Conservation (phyloP, 2,113 vertebrate genomes). For the Phalacrocorax brasilianus region DNA sequence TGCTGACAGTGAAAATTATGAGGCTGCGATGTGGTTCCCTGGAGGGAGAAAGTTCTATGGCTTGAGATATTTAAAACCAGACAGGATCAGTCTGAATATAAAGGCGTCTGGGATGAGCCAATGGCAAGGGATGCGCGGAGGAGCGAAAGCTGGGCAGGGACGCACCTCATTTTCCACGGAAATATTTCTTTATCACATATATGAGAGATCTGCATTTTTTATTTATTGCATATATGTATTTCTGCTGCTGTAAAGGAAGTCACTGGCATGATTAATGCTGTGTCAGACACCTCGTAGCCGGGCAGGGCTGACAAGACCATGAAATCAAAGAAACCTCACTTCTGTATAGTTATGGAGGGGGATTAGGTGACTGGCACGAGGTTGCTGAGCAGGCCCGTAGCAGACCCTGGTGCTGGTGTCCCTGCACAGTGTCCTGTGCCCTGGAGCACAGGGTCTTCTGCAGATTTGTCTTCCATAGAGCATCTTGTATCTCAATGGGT, state of each 20-base stretch:
- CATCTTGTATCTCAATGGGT: not conserved
- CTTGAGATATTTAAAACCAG: slow-evolving; percentile 56
- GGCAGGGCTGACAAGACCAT: not conserved
- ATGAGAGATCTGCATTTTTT: not conserved
- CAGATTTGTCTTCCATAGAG: not conserved
- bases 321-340: not conserved
- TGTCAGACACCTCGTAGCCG: not conserved
- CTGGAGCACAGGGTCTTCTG: not conserved
- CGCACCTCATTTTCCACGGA: not conserved
- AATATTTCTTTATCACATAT: not conserved
- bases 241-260: not conserved
- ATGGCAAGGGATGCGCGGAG: not conserved
- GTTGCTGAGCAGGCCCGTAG: not conserved
- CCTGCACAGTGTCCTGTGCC: accelerated
- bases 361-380: accelerated
- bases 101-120: not conserved
- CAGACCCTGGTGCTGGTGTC: accelerated
- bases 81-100: slow-evolving; percentile 45
- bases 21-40: not conserved
- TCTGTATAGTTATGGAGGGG: accelerated
- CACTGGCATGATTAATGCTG: not conserved
- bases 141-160: not conserved
- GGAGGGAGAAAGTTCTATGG: slow-evolving; percentile 38
- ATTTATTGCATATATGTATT: not conserved
- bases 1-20: slow-evolving; percentile 53